These are phyloP conservation scores for Syndactyla subalaris DNA, from an alignment of 2,797 vertebrate genomes.

Conservation along the genomic window DNA sequence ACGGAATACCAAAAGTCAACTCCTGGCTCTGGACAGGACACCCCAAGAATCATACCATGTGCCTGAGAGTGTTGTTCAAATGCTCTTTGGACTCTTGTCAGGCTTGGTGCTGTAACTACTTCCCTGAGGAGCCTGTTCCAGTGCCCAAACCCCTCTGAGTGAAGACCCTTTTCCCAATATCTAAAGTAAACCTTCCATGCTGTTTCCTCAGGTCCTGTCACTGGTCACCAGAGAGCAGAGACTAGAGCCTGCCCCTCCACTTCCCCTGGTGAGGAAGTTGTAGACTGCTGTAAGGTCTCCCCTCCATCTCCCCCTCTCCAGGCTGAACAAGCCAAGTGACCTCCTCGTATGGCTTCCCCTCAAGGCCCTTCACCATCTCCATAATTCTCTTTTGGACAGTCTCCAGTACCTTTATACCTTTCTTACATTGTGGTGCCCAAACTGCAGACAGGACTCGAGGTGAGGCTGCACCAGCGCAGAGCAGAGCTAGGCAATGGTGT, in stretches of 20 bases:
- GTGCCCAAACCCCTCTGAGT: rapidly evolving
- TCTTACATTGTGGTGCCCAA: not conserved
- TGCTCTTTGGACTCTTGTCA: not conserved
- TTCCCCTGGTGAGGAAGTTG: not conserved
- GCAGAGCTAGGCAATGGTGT: not conserved
- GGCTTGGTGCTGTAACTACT: no score
- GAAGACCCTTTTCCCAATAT: not conserved
- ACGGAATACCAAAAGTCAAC: not conserved
- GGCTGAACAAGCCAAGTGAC: not conserved
- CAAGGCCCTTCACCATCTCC: not conserved
- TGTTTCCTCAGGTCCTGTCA: not conserved
- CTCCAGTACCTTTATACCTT: not conserved
- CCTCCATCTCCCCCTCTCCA: not conserved
- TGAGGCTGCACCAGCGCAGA: not conserved
- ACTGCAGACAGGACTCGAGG: not conserved
- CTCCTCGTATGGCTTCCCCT: not conserved
- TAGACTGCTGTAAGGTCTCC: no score
- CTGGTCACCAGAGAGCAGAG: not conserved
- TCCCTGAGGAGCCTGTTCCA: not conserved
- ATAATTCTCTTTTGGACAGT: not conserved
- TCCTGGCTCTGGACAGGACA: not conserved
- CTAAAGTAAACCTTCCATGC: not conserved
- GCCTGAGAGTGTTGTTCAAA: not conserved
- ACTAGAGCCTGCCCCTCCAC: not conserved
- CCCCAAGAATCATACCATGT: not conserved